Evolutionary conservation across 2,888 invertebrate species (phyloP), one percentile per base, ranked within the genome.

Genomic region (Dromius quadrimaculatus): DNA sequence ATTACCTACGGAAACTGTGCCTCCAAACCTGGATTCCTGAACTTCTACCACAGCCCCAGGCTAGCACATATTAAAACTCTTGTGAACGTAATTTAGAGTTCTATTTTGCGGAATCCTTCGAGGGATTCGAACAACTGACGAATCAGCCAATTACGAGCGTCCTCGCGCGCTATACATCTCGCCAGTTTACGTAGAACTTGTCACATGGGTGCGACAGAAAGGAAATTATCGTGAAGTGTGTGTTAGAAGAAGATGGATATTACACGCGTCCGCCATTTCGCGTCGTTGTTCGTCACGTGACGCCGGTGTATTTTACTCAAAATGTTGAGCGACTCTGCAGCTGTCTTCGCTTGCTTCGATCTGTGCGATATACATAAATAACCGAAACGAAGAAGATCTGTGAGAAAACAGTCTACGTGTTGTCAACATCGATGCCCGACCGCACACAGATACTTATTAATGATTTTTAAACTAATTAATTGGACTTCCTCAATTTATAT

Each of bases 61-160:
- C 28, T 28, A 32, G 57, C 57, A n/a, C 34, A 6, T 28, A 57
- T 32, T 34, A 23, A 11, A 15, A 57, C 13, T 11, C 34, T 15
- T 5, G 28, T 13, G n/a, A 13, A 17, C 34, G 34, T 20, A 6
- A 11, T 20, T 19, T 22, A 8, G 47, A 22, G 47, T 19, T 9
- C 34, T 17, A 59, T 34, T 41, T 65, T 65, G 20, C 17, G 32
- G 32, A 41, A 59, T 59, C 36, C 59, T 19, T 15, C 9, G 6
- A 20, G 34, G 50, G 70, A 70, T 28, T 47, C 50, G 63, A 66
- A 65, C 71, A 71, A 71, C 65, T 71, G 71, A 71, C 71, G 71
- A 71, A 54, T 65, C 64, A 71, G 65, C 65, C 71, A 71, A 71
- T 71, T 71, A 71, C 65, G 45, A 59, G 65, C 64, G 38, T 64